phyloP scores from a whole-genome alignment of 1,140 invertebrate species.

The Diorhabda carinulata region DNA sequence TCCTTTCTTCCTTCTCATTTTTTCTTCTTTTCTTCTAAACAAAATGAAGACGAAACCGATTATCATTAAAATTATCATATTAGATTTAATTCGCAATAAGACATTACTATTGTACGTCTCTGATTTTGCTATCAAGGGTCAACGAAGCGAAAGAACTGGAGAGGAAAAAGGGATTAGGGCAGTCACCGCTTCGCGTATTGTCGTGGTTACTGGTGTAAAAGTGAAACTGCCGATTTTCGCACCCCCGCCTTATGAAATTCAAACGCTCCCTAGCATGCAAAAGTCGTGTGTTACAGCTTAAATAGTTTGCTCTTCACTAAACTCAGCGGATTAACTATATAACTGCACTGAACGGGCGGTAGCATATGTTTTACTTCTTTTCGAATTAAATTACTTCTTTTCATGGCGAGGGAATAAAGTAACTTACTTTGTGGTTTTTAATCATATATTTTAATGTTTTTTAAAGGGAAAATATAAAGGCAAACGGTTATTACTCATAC shows the following conservation, averaged over 20 bases:
- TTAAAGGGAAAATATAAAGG: too few relatives aligned
- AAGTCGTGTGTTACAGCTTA: constrained; percentile 7
- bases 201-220: constrained; percentile 40
- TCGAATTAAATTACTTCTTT: background rate
- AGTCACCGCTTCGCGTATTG: constrained; percentile 37
- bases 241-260: background rate
- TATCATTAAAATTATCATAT: too few relatives aligned
- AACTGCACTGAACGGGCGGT: constrained; percentile 5
- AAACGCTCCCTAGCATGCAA: background rate
- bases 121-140: background rate
- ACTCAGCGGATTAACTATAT: constrained; percentile 19
- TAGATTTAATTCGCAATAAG: too few relatives aligned
- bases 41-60: too few relatives aligned
- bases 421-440: too few relatives aligned
- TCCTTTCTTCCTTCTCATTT: too few relatives aligned
- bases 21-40: too few relatives aligned
- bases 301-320: constrained; percentile 18
- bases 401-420: constrained; percentile 6
- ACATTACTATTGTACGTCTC: background rate
- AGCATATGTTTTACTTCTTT: constrained; percentile 21
- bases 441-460: too few relatives aligned
- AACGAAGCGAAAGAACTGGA: constrained; percentile 20
- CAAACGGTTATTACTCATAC: too few relatives aligned
- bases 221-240: constrained; percentile 35
- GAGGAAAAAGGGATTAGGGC: constrained; percentile 35